These are phyloP conservation scores for Poecilia velifera DNA, from an alignment of 2,797 vertebrate genomes.

Conservation along the genomic window DNA sequence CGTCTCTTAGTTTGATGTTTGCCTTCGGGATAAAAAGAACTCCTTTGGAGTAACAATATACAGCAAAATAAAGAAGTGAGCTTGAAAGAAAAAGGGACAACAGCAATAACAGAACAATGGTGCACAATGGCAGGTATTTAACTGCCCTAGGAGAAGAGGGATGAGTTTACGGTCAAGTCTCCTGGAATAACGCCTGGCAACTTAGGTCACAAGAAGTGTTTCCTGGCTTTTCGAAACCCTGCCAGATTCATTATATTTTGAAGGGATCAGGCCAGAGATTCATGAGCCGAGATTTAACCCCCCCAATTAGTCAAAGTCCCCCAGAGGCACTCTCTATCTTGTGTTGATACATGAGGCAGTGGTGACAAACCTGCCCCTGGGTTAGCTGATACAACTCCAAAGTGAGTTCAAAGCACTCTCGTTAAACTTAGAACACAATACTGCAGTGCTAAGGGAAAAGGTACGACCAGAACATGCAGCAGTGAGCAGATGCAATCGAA, in stretches of 20 bases:
- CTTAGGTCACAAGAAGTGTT: conserved; percentile 79
- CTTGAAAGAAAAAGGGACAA: conserved; percentile 86
- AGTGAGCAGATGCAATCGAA: conserved; percentile 45
- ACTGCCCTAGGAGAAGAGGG: conserved; percentile 83
- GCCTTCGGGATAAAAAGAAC: conserved; percentile 82
- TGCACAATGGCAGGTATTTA: conserved; percentile 85
- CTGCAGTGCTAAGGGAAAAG: conserved; percentile 65
- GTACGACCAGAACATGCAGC: conserved; percentile 56
- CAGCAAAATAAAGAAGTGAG: conserved; percentile 87
- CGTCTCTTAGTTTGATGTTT: conserved; percentile 84
- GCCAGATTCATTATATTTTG: conserved; percentile 82
- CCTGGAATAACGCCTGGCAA: conserved; percentile 75
- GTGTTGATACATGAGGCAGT: conserved; percentile 82
- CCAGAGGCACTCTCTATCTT: conserved; percentile 76
- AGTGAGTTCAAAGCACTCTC: conserved; percentile 84
- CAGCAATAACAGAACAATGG: conserved; percentile 87
- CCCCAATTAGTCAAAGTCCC: conserved; percentile 86
- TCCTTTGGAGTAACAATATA: conserved; percentile 85
- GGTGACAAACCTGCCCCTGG: conserved; percentile 77
- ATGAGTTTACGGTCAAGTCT: conserved; percentile 83
- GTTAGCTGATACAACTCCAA: conserved; percentile 78
- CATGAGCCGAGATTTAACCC: conserved; percentile 80
- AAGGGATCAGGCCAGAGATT: conserved; percentile 79
- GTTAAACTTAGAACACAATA: conserved; percentile 83
- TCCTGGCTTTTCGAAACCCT: conserved; percentile 79